A percentile compares a stretch with the other conserved stretches of the same genome.
Evolutionary conservation across 2,113 vertebrate genomes (phyloP).

Genomic region (Zingel zingel): DNA sequence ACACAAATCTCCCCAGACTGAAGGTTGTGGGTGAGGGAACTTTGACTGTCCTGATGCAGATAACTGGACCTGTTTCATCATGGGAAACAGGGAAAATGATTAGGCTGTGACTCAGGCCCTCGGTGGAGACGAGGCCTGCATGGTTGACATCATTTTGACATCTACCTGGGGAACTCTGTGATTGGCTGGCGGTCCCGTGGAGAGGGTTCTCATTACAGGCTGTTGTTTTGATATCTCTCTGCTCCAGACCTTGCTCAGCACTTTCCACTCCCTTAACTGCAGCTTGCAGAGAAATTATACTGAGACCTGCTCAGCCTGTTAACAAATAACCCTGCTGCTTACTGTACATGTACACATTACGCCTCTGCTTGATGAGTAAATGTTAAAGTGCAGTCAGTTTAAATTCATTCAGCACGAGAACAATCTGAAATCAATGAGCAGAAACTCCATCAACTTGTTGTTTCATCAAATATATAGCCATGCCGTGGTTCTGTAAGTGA

Average conservation of each 20-base stretch:
- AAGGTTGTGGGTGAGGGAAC: neutral
- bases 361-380: slow-evolving; percentile 1
- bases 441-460: no score
- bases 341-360: neutral
- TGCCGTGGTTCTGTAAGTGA: no score
- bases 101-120: neutral
- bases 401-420: neutral
- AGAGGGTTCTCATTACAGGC: slow-evolving; percentile 46
- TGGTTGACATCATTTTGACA: slow-evolving; percentile 43
- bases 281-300: slow-evolving; percentile 34
- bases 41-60: neutral
- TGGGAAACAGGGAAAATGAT: slow-evolving; percentile 13
- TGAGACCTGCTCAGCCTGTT: neutral
- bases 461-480: no score
- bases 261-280: slow-evolving; percentile 42
- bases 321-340: slow-evolving; percentile 21
- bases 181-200: slow-evolving; percentile 49
- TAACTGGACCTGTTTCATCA: slow-evolving; percentile 8
- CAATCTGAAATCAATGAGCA: neutral
- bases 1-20: neutral
- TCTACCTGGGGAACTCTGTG: slow-evolving; percentile 41
- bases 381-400: neutral
- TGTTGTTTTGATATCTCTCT: slow-evolving; percentile 50
- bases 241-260: slow-evolving; percentile 50
- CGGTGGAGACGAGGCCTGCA: neutral